Conservation (phyloP, 2,113 vertebrate species). For the Acrocephalus arundinaceus region DNA sequence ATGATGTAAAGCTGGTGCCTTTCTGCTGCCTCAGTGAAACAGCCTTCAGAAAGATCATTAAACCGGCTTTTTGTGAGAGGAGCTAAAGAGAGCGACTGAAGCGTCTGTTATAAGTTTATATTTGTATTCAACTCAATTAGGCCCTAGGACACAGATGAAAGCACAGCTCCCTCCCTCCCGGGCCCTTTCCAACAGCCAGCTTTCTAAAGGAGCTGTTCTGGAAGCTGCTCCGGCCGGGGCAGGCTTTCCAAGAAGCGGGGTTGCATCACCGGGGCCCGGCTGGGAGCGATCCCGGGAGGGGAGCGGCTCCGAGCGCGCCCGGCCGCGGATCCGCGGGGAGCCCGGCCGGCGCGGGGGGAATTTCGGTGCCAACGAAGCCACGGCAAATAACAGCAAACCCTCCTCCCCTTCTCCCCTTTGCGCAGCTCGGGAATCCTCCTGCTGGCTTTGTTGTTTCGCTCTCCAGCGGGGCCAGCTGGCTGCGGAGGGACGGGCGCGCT, state of each 20-base stretch:
- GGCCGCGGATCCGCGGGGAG: not conserved
- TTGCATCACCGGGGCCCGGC: not conserved
- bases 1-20: constrained; percentile 68
- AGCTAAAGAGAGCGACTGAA: constrained; percentile 55
- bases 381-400: constrained; percentile 6
- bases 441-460: fast-evolving
- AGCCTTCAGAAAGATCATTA: constrained; percentile 70
- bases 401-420: not conserved
- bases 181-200: not conserved
- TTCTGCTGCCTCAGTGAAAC: constrained; percentile 71
- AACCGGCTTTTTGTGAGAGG: constrained; percentile 42
- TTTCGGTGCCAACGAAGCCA: not conserved
- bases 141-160: constrained; percentile 61
- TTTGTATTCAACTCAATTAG: constrained; percentile 70
- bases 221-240: not conserved
- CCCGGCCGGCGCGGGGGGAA: not conserved
- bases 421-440: not conserved
- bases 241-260: not conserved
- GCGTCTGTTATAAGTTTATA: constrained; percentile 69
- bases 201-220: not conserved
- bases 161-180: not conserved
- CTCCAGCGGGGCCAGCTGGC: not conserved
- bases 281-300: not conserved
- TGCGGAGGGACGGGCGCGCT: not conserved
- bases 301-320: not conserved